Conservation (phyloP, 2,888 invertebrate genomes). For the Adelphocoris suturalis region DNA sequence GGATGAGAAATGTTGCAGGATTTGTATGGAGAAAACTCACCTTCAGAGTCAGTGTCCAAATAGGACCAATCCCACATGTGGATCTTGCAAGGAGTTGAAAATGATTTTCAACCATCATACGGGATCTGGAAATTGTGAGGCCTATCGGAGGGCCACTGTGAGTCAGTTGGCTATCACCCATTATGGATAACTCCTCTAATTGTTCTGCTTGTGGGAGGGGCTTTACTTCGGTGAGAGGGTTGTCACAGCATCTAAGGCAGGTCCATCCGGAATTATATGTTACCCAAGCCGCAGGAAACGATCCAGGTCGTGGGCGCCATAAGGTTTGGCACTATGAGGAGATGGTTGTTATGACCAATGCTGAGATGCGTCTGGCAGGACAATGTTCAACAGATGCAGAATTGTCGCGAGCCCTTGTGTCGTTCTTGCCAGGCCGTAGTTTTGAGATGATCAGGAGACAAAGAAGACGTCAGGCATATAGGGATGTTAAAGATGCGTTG, state of each 20-base stretch:
- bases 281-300: not conserved
- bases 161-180: constrained; percentile 80
- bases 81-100: not conserved
- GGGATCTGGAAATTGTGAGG: not conserved
- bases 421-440: not conserved
- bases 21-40: not conserved
- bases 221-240: constrained; percentile 82
- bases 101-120: not conserved
- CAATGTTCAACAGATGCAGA: not conserved
- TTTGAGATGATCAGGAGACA: constrained; percentile 21
- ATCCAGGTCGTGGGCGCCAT: not conserved
- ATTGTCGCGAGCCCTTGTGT: not conserved
- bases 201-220: constrained; percentile 79
- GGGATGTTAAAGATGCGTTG: not conserved
- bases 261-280: not conserved
- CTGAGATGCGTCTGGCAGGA: not conserved
- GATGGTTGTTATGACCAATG: not conserved
- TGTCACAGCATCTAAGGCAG: constrained; percentile 78
- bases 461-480: not conserved
- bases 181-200: constrained; percentile 77
- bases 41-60: not conserved
- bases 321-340: not conserved
- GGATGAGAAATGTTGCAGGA: constrained; percentile 6
- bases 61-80: not conserved
- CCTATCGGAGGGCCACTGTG: constrained; percentile 80